Evolutionary conservation across 2,797 vertebrate genomes (phyloP).

Genomic region (Rhincodon typus): DNA sequence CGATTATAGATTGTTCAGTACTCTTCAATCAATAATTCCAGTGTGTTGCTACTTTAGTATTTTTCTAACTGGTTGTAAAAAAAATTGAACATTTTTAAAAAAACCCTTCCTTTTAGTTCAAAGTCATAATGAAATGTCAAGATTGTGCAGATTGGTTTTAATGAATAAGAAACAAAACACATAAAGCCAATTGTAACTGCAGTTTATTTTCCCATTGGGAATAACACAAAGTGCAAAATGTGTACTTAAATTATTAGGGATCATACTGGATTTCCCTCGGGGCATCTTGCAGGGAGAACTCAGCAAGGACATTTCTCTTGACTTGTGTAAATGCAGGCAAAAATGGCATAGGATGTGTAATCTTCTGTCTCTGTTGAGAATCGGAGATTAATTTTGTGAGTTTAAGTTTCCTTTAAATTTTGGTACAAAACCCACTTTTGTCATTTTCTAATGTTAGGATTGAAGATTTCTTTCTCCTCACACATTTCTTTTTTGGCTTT

Average conservation of each 20-base stretch:
- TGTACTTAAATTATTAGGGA: neutral
- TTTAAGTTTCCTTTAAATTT: neutral
- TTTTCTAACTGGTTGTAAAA: neutral
- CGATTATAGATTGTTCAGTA: neutral
- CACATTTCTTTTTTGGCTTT: neutral
- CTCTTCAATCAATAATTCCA: neutral
- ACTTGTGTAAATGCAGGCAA: neutral
- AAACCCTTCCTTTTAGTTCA: neutral
- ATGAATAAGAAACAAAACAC: neutral
- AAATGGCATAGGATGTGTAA: neutral
- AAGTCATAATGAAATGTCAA: conserved; percentile 7
- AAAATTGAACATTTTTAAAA: neutral
- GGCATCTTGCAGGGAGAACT: neutral
- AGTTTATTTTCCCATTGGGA: neutral
- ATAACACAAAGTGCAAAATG: neutral
- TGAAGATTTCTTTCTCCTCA: neutral
- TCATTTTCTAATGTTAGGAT: too few relatives aligned
- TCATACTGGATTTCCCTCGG: neutral
- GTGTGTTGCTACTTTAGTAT: neutral
- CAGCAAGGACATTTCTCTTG: neutral
- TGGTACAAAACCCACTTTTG: too few relatives aligned
- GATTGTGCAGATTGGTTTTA: neutral
- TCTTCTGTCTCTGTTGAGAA: neutral
- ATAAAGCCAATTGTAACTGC: neutral
- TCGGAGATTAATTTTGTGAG: neutral